Evolutionary conservation across 2,113 vertebrate species (phyloP).

Genomic region (Ctenodactylus gundi): DNA sequence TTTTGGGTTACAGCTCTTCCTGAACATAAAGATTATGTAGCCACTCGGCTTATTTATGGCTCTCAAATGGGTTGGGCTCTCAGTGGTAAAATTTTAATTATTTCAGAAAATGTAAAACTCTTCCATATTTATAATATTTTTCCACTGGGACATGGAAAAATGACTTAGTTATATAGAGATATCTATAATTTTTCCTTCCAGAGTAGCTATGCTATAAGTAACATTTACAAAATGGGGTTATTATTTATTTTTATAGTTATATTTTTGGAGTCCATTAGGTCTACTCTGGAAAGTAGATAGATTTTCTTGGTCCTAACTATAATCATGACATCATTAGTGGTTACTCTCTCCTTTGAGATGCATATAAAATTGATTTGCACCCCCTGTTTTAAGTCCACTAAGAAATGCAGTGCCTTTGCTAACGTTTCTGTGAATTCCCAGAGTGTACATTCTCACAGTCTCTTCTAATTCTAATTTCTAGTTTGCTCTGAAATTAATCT

Average conservation of each 20-base stretch:
- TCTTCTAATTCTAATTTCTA: slow-evolving; percentile 44
- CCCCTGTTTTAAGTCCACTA: slow-evolving; percentile 27
- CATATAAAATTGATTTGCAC: slow-evolving; percentile 56
- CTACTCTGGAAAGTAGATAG: slow-evolving; percentile 24
- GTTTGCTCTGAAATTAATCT: slow-evolving; percentile 23
- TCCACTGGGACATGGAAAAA: slow-evolving; percentile 20
- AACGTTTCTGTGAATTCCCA: slow-evolving; percentile 37
- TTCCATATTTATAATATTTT: slow-evolving; percentile 64
- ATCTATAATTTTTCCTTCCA: slow-evolving; percentile 38
- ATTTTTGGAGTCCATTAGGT: slow-evolving; percentile 46
- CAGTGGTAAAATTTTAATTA: slow-evolving; percentile 66
- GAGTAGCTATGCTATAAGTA: slow-evolving; percentile 41
- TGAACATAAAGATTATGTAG: not conserved
- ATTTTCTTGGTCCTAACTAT: slow-evolving; percentile 37
- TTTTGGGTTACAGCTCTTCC: not conserved
- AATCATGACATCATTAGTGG: slow-evolving; percentile 43
- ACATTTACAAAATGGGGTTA: slow-evolving; percentile 36
- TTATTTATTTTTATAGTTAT: slow-evolving; percentile 61
- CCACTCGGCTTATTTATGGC: slow-evolving; percentile 49
- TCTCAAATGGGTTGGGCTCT: not conserved
- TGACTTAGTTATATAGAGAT: not conserved
- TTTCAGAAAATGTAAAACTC: slow-evolving; percentile 40
- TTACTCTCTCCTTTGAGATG: slow-evolving; percentile 43
- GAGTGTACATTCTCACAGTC: not conserved
- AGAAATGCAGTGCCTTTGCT: slow-evolving; percentile 23